A percentile compares a stretch with the other conserved stretches of the same genome.
phyloP scores from a whole-genome alignment of 92 coral and sea anemone genomes.

The Epizoanthus illoricatus region DNA sequence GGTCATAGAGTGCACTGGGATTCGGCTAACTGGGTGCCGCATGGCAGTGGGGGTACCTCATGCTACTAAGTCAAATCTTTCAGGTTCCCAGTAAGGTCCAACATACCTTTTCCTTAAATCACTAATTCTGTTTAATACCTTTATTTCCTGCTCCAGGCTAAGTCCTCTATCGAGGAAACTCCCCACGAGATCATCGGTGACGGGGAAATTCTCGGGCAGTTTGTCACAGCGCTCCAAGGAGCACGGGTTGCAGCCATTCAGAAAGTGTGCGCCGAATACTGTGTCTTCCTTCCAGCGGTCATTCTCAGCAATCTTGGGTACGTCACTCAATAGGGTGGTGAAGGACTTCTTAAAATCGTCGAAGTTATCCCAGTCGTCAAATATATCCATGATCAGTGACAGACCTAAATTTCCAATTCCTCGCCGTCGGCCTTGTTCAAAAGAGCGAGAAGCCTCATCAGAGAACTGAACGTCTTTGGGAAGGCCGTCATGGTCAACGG shows the following conservation, averaged over 20 bases:
- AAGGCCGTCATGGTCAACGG: conserved; percentile 43
- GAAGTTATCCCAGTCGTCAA: conserved; percentile 73
- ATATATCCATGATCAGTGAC: conserved; percentile 40
- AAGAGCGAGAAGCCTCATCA: conserved; percentile 57
- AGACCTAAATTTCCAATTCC: conserved; percentile 62
- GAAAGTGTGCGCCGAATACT: conserved; percentile 68
- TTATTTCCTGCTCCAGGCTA: conserved; percentile 52
- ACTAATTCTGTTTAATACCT: conserved; percentile 42
- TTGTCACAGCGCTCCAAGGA: conserved; percentile 59
- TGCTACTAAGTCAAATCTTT: too few species aligned
- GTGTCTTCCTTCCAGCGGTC: conserved; percentile 72
- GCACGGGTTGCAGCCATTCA: conserved; percentile 77
- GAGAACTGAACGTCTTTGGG: conserved; percentile 71
- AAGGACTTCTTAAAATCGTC: conserved; percentile 41
- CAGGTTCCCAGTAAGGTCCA: too few species aligned
- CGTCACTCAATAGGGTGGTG: conserved; percentile 34
- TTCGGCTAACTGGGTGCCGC: too few species aligned
- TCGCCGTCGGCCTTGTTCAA: conserved; percentile 50
- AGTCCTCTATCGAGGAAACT: conserved; percentile 62
- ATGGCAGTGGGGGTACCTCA: too few species aligned
- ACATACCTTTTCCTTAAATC: too few species aligned
- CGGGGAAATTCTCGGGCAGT: conserved; percentile 67
- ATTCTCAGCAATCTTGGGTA: conserved; percentile 40
- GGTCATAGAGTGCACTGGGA: too few species aligned
- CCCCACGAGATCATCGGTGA: conserved; percentile 60